Evolutionary conservation across 2,113 vertebrate genomes (phyloP).

Genomic region (Equus quagga): DNA sequence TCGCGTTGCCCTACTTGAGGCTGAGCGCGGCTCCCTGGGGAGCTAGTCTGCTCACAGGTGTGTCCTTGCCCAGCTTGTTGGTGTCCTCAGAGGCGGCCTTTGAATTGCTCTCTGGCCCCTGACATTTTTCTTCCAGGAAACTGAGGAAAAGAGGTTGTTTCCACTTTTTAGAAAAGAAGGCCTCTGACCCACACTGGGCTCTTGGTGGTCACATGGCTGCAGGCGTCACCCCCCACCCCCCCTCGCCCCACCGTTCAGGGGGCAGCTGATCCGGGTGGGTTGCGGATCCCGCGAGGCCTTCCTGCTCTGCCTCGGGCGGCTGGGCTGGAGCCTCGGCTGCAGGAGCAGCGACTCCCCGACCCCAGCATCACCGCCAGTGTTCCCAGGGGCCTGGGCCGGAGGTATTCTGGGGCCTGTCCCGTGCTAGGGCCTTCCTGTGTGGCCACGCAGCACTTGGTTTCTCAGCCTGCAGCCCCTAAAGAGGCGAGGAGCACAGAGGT

Average conservation of each 20-base stretch:
- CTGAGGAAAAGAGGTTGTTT: not conserved
- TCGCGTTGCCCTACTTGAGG: not conserved
- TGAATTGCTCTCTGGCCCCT: not conserved
- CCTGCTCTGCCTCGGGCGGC: not conserved
- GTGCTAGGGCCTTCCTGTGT: not conserved
- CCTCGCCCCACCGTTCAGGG: not conserved
- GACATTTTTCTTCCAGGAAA: not conserved
- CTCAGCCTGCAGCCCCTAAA: not conserved
- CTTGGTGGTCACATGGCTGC: not conserved
- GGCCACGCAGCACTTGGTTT: not conserved
- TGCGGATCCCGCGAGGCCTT: not conserved
- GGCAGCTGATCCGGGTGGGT: not conserved
- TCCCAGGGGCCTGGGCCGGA: not conserved
- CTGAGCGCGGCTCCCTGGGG: not conserved
- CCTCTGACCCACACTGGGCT: not conserved
- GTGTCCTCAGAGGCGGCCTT: not conserved
- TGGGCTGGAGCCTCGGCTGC: not conserved
- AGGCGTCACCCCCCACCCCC: not conserved
- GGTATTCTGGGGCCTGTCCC: not conserved
- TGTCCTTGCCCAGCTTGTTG: not conserved
- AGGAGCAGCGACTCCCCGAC: accelerated
- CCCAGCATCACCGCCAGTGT: accelerated
- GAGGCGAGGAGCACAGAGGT: not conserved
- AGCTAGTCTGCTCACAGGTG: not conserved
- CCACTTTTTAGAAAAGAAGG: not conserved